phyloP scores from a whole-genome alignment of 2,888 invertebrate genomes.

The Orchesellides sinensis region DNA sequence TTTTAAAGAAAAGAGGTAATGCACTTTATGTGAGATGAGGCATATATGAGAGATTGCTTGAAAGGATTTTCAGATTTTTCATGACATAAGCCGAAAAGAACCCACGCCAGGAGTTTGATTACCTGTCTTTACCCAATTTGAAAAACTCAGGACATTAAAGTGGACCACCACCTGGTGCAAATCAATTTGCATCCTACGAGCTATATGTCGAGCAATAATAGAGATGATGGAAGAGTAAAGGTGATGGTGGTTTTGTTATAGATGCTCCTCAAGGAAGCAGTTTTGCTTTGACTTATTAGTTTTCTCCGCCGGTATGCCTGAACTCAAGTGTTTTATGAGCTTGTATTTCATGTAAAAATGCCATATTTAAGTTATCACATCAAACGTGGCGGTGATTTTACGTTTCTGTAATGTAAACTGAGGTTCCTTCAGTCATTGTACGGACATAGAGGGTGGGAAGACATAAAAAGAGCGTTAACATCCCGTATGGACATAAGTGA shows the following conservation, averaged over 20 bases:
- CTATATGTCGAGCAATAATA: constrained; percentile 43
- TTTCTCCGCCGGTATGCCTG: constrained; percentile 42
- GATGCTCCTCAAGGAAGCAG: constrained; percentile 10
- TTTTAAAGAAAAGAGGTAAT: neutral
- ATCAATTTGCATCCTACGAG: constrained; percentile 63
- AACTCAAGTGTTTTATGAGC: constrained; percentile 51
- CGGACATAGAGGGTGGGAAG: too few species aligned
- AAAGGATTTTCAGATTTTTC: too few species aligned
- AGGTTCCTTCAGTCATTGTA: too few species aligned
- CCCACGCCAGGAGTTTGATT: constrained; percentile 45
- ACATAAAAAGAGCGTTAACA: too few species aligned
- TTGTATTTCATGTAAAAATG: constrained; percentile 12
- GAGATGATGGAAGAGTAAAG: neutral
- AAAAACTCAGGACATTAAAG: constrained; percentile 30
- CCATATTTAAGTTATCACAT: neutral
- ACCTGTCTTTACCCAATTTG: constrained; percentile 48
- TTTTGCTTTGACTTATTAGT: constrained; percentile 32
- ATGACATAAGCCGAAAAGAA: constrained; percentile 36
- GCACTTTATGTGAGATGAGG: constrained; percentile 13
- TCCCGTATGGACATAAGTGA: too few species aligned
- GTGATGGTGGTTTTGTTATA: constrained; percentile 4
- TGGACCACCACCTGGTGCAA: constrained; percentile 57
- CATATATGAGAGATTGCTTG: constrained; percentile 23
- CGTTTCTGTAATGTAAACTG: too few species aligned
- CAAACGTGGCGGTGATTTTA: neutral